Evolutionary conservation across 1,140 invertebrate genomes (phyloP).

Genomic region (Drosophila nigrodunni): DNA sequence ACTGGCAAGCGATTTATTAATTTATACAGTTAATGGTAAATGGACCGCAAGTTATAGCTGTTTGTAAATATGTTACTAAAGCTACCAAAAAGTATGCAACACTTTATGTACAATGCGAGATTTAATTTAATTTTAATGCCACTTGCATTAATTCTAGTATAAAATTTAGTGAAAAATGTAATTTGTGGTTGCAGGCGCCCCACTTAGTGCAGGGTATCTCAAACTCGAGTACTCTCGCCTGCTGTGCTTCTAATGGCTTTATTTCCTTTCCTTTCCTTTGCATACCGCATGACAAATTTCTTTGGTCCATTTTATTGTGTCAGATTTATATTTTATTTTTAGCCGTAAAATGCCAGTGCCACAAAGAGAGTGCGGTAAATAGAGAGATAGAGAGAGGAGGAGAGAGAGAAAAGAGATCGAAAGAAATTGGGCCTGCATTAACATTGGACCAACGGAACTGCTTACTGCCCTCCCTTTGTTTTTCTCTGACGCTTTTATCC

Average conservation of each 20-base stretch:
- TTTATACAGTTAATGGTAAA: too few species aligned
- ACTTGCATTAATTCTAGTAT: too few species aligned
- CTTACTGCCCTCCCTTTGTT: neutral
- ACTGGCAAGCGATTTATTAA: too few species aligned
- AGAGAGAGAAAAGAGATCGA: neutral
- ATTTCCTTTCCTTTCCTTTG: neutral
- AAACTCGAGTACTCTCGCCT: neutral
- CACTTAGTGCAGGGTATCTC: neutral
- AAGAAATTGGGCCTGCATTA: slow-evolving; percentile 13
- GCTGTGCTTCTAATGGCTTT: neutral
- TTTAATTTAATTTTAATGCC: too few species aligned
- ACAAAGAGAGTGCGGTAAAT: neutral
- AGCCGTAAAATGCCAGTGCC: neutral
- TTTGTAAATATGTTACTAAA: too few species aligned
- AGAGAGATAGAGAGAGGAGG: neutral
- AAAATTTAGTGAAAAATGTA: too few species aligned
- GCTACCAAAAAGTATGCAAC: too few species aligned
- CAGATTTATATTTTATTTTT: slow-evolving; percentile 11
- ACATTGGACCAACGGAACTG: slow-evolving; percentile 3
- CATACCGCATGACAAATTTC: slow-evolving; percentile 4
- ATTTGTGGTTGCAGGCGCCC: too few species aligned
- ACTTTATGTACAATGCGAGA: too few species aligned
- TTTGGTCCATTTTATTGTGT: slow-evolving; percentile 1
- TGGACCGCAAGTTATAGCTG: too few species aligned
- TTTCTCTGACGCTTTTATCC: neutral